phyloP scores from a whole-genome alignment of 2,797 vertebrate genomes.

The Lates japonicus region DNA sequence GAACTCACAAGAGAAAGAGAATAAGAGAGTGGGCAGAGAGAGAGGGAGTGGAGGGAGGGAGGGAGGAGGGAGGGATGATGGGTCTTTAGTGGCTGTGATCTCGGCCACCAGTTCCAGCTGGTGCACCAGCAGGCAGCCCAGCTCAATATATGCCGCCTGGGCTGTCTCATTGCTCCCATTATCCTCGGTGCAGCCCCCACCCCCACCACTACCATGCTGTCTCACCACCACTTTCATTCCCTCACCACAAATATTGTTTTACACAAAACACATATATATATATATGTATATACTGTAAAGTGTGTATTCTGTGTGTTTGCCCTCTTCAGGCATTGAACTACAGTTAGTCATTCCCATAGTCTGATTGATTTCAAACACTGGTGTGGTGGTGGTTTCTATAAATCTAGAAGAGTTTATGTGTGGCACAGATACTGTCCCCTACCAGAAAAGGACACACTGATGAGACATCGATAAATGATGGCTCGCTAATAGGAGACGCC shows the following conservation, averaged over 20 bases:
- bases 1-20: slow-evolving; percentile 49
- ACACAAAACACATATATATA: neutral
- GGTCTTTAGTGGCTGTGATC: slow-evolving; percentile 88
- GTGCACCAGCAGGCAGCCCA: slow-evolving; percentile 93
- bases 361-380: neutral
- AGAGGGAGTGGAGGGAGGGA: slow-evolving; percentile 5
- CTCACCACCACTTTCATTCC: slow-evolving; percentile 10
- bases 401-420: too few relatives aligned
- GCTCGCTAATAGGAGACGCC: neutral
- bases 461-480: neutral
- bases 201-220: slow-evolving; percentile 18
- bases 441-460: neutral
- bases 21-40: slow-evolving; percentile 31
- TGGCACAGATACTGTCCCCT: neutral
- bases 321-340: neutral
- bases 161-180: slow-evolving; percentile 94
- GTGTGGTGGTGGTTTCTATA: neutral
- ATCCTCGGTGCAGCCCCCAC: slow-evolving; percentile 85
- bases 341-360: too few relatives aligned
- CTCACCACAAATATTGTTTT: slow-evolving; percentile 6
- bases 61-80: slow-evolving; percentile 53
- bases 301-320: neutral
- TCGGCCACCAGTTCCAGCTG: slow-evolving; percentile 92
- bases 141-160: slow-evolving; percentile 92
- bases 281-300: too few relatives aligned